These are phyloP conservation scores for Anniella stebbinsi DNA, from an alignment of 2,797 vertebrate genomes.

Conservation along the genomic window DNA sequence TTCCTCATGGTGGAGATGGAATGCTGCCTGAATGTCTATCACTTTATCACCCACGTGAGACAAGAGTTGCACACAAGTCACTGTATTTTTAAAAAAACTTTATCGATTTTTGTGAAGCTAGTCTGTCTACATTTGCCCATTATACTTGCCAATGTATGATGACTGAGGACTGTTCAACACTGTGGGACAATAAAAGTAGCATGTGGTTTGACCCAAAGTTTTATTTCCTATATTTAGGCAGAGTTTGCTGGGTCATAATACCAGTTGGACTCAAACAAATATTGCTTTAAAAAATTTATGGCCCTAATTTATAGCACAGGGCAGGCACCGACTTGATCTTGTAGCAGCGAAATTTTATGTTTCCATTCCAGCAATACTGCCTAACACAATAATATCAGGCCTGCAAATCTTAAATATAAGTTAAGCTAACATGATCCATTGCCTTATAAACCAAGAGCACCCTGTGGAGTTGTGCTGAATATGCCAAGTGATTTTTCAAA, in stretches of 20 bases:
- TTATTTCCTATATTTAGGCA: conserved; percentile 71
- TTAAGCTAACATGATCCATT: conserved; percentile 85
- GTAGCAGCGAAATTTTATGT: conserved; percentile 80
- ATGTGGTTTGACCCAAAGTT: conserved; percentile 45
- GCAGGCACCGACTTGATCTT: conserved; percentile 77
- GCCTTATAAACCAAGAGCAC: conserved; percentile 81
- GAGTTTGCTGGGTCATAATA: conserved; percentile 56
- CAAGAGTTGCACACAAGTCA: neutral
- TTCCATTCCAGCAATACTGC: conserved; percentile 79
- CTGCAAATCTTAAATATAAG: conserved; percentile 82
- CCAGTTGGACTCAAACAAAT: conserved; percentile 62
- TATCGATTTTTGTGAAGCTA: conserved; percentile 25
- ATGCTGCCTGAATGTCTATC: neutral
- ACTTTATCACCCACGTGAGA: neutral
- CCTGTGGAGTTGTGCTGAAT: conserved; percentile 82
- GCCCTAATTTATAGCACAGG: conserved; percentile 78
- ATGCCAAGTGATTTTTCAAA: conserved; percentile 85
- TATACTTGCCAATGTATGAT: conserved; percentile 24
- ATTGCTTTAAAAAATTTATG: conserved; percentile 77
- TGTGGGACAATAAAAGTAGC: conserved; percentile 30
- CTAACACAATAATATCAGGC: conserved; percentile 81
- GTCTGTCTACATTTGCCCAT: neutral
- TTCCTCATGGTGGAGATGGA: neutral
- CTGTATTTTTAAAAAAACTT: neutral
- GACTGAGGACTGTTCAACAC: conserved; percentile 11